Percentiles rank a stretch among this genome's conserved stretches.
Evolutionary conservation across 2,113 vertebrate species (phyloP).

Genomic region (Eublepharis macularius): DNA sequence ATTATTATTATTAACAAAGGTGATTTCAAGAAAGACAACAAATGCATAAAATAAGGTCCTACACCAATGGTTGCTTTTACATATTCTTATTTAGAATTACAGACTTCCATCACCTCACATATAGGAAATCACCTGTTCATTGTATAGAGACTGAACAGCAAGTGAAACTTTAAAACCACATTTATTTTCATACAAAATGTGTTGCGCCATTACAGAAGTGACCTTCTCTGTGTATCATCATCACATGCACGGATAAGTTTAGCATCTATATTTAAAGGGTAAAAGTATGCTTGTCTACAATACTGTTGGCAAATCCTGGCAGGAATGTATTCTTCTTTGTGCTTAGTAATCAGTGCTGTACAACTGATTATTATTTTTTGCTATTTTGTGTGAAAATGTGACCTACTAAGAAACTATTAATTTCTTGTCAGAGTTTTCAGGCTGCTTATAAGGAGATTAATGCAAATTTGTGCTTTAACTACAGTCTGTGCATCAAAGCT

Average conservation of each 20-base stretch:
- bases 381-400: conserved; percentile 39
- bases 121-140: conserved; percentile 10
- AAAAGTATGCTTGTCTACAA: conserved; percentile 55
- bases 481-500: conserved; percentile 45
- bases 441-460: conserved; percentile 14
- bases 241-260: conserved; percentile 81
- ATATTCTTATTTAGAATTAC: background rate
- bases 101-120: background rate
- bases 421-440: background rate
- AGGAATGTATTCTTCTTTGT: conserved; percentile 63
- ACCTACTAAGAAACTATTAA: conserved; percentile 42
- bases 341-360: conserved; percentile 57
- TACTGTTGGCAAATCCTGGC: conserved; percentile 42
- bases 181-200: conserved; percentile 92
- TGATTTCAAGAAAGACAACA: background rate
- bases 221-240: conserved; percentile 74
- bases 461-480: conserved; percentile 65
- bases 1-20: too few species aligned
- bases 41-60: background rate
- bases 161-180: conserved; percentile 89
- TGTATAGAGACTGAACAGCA: conserved; percentile 57
- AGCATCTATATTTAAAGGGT: conserved; percentile 71
- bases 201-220: conserved; percentile 83
- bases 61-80: background rate
- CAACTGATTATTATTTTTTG: background rate